Evolutionary conservation across 2,797 vertebrate genomes (phyloP).

Genomic region (Sparus aurata): DNA sequence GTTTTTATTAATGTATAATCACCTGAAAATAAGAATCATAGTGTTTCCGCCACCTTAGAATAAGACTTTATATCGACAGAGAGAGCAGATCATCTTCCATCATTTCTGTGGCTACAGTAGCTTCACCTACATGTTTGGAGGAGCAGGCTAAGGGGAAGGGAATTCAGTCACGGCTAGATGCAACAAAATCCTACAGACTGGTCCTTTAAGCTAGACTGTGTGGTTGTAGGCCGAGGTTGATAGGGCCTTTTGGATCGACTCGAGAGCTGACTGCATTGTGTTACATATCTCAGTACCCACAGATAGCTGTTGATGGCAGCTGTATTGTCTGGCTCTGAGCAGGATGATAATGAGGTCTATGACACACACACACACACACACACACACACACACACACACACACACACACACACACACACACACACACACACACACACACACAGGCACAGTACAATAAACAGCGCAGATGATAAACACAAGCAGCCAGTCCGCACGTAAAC

Average conservation of each 20-base stretch:
- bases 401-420: too few species aligned
- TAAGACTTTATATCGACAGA: too few species aligned
- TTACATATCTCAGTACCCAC: constrained; percentile 24
- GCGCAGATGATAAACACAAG: background rate
- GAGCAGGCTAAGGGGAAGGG: too few species aligned
- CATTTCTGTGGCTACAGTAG: too few species aligned
- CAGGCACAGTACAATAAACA: constrained; percentile 2
- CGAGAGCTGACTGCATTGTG: constrained; percentile 13
- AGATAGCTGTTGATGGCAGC: constrained; percentile 9
- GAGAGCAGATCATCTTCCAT: too few species aligned
- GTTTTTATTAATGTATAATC: too few species aligned
- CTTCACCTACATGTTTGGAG: too few species aligned
- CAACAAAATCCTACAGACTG: too few species aligned
- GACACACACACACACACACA: background rate
- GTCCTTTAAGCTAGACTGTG: background rate
- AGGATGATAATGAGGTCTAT: constrained; percentile 9
- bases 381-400: background rate
- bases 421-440: too few species aligned
- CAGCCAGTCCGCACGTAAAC: background rate
- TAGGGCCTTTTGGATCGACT: background rate
- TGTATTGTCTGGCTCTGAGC: constrained; percentile 19
- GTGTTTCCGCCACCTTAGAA: too few species aligned
- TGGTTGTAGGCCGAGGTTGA: background rate
- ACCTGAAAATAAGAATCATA: too few species aligned
- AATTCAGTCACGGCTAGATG: too few species aligned